Conservation (phyloP, 1,140 invertebrate species). For the Camponotus floridanus region DNA sequence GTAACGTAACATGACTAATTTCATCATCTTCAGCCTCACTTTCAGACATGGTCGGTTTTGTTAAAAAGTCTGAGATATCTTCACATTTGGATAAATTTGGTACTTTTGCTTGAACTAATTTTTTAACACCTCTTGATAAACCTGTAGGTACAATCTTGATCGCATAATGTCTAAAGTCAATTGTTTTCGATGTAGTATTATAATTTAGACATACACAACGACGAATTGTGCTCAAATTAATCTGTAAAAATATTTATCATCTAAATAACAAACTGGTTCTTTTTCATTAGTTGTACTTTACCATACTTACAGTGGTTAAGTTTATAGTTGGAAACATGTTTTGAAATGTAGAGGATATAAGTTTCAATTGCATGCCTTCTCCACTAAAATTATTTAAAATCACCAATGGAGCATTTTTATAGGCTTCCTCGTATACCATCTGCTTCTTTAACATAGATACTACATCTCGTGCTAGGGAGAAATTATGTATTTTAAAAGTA, state of each 20-base stretch:
- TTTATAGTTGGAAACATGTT: constrained; percentile 99
- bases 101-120: constrained; percentile 95
- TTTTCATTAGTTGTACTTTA: background rate
- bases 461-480: constrained; percentile 94
- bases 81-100: constrained; percentile 95
- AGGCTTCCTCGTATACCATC: constrained; percentile 93
- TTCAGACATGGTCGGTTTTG: constrained; percentile 95
- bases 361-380: constrained; percentile 94
- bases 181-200: constrained; percentile 93
- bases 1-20: constrained; percentile 89
- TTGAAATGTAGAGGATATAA: constrained; percentile 98
- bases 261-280: background rate
- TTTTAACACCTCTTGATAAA: constrained; percentile 96
- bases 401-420: constrained; percentile 94
- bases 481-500: constrained; percentile 95
- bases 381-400: constrained; percentile 97
- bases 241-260: constrained; percentile 86
- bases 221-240: constrained; percentile 95
- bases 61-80: constrained; percentile 96
- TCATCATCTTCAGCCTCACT: constrained; percentile 97
- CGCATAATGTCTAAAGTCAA: constrained; percentile 97
- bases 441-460: constrained; percentile 94
- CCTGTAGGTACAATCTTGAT: constrained; percentile 95
- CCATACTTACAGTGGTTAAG: constrained; percentile 91
- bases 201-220: constrained; percentile 97